Conservation (phyloP, 1,140 invertebrate species). For the Nebria ingens region DNA sequence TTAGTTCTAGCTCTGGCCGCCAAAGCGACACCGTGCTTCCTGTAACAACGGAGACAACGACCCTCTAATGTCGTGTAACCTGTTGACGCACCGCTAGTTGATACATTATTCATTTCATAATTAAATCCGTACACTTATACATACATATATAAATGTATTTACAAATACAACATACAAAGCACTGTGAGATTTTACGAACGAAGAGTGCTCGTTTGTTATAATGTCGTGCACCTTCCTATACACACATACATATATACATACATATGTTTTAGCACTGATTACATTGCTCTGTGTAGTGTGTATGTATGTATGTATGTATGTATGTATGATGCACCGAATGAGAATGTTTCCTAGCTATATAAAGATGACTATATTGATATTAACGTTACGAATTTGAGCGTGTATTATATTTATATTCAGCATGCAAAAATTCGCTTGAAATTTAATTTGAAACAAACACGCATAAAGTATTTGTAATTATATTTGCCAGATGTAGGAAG, state of each 20-base stretch:
- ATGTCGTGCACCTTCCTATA: too few relatives aligned
- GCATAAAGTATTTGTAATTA: slow-evolving; percentile 7
- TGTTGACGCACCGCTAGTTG: slow-evolving; percentile 10
- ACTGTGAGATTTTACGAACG: neutral
- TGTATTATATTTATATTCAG: neutral
- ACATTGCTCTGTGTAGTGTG: too few relatives aligned
- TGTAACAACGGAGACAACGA: slow-evolving; percentile 22
- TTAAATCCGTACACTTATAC: slow-evolving; percentile 17
- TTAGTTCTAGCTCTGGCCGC: slow-evolving; percentile 24
- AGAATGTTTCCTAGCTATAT: neutral
- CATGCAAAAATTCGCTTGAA: slow-evolving; percentile 3
- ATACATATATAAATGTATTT: neutral
- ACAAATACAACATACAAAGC: neutral
- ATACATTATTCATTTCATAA: slow-evolving; percentile 23
- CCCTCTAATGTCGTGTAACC: slow-evolving; percentile 15
- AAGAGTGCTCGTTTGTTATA: neutral
- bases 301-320: too few relatives aligned
- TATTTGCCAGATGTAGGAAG: too few relatives aligned
- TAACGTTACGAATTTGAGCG: neutral
- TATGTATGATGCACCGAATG: neutral
- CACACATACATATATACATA: too few relatives aligned
- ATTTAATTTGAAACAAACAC: slow-evolving; percentile 8
- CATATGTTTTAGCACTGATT: too few relatives aligned
- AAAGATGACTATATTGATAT: too few relatives aligned
- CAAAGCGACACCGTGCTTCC: slow-evolving; percentile 24